These are phyloP conservation scores for Danio albolineatus DNA, from an alignment of 2,797 vertebrate genomes.

Conservation along the genomic window DNA sequence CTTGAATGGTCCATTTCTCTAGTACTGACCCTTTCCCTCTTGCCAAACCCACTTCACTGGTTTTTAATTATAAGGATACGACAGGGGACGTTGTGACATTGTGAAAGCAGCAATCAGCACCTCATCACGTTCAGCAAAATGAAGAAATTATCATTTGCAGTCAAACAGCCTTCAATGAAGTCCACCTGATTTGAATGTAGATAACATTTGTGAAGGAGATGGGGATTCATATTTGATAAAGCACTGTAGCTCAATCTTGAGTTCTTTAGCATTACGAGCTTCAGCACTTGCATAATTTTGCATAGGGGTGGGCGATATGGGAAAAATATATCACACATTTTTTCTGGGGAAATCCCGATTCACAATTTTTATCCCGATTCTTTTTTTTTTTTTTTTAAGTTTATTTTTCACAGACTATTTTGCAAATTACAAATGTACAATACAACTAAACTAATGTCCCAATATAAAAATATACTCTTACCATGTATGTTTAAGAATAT, in stretches of 20 bases:
- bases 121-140: slow-evolving; percentile 28
- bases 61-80: slow-evolving; percentile 33
- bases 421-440: too few relatives aligned
- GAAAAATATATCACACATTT: too few relatives aligned
- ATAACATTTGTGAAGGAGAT: slow-evolving; percentile 43
- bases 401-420: too few relatives aligned
- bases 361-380: too few relatives aligned
- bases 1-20: slow-evolving; percentile 18
- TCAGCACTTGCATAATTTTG: slow-evolving; percentile 7
- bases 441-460: too few relatives aligned
- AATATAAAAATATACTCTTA: too few relatives aligned
- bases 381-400: too few relatives aligned
- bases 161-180: slow-evolving; percentile 21
- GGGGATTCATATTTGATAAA: slow-evolving; percentile 57
- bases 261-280: slow-evolving; percentile 6
- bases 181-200: slow-evolving; percentile 57
- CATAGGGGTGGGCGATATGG: too few relatives aligned
- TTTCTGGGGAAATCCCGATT: too few relatives aligned
- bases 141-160: slow-evolving; percentile 33
- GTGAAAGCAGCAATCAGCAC: slow-evolving; percentile 57
- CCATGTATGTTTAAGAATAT: too few relatives aligned
- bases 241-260: background rate
- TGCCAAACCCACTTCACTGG: slow-evolving; percentile 25
- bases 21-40: slow-evolving; percentile 14
- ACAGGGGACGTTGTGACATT: slow-evolving; percentile 51